Evolutionary conservation across 1,140 invertebrate species (phyloP), one percentile per base, ranked within the genome.

Genomic region (Eriocheir sinensis): DNA sequence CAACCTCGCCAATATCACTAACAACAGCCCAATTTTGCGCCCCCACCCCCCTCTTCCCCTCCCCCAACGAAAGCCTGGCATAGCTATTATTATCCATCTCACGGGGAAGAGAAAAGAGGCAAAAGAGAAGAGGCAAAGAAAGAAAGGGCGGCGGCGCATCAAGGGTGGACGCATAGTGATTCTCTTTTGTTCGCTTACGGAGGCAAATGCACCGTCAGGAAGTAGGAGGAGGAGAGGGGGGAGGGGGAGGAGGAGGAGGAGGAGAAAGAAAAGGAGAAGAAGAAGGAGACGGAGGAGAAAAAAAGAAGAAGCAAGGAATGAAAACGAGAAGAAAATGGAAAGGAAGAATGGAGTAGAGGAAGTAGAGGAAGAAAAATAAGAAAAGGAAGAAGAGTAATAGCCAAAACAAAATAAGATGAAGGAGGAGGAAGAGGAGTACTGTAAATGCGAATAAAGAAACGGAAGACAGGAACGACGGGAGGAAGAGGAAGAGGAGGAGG

Each of bases 101-200:
- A n/a, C n/a, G 60, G 60, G 4, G 60, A n/a, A n/a, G 21, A 27
- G 60, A 72, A 72, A 72, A n/a, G n/a, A n/a, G n/a, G n/a, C n/a
- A n/a, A n/a, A 72, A 72, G 27, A 72, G 21, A 72, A 72, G 21
- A 2, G 21, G 21, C 2, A 72, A 60, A 72, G 21, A 72, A 72
- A 21, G 44, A 48, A 72, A 21, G n/a, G 1, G 60, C 27, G 60
- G 12, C 60, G 60, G 60, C 60, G 60, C n/a, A 72, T 72, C 60
- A 72, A 72, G 60, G 60, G 60, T 72, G 60, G 60, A 72, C 60
- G 60, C 27, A 72, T n/a, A 72, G 21, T n/a, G 60, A 72, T 72
- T 72, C 60, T 72, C 60, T 72, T 72, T 72, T 72, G 60, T 72
- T 72, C 27, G 60, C 60, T 72, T 72, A 72, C 60, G 27, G 27